A percentile compares a stretch with the other conserved stretches of the same genome.
Conservation (phyloP, 2,797 vertebrate genomes). For the Parotocinclus haroldoi region DNA sequence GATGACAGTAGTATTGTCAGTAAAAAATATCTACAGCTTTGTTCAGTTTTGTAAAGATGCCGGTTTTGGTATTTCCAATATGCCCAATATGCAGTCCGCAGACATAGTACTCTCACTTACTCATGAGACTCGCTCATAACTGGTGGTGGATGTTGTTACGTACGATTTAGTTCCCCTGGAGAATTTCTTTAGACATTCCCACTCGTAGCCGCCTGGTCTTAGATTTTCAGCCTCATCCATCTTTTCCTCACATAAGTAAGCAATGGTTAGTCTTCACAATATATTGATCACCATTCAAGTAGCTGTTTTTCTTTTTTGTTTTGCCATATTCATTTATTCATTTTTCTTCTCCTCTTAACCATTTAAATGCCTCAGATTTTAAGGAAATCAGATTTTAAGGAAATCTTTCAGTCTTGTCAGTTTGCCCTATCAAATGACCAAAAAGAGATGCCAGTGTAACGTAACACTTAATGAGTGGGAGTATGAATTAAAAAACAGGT, state of each 20-base stretch:
- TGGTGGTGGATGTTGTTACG: slow-evolving; percentile 16
- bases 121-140: background rate
- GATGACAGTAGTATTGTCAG: too few relatives aligned
- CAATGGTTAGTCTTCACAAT: background rate
- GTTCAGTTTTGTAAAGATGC: too few relatives aligned
- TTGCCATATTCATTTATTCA: background rate
- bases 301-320: background rate
- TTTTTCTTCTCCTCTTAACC: too few relatives aligned
- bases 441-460: too few relatives aligned
- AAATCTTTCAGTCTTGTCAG: too few relatives aligned
- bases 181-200: slow-evolving; percentile 23
- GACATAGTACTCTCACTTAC: background rate
- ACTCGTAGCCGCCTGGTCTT: background rate
- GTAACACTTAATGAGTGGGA: too few relatives aligned
- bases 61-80: background rate
- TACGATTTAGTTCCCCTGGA: background rate
- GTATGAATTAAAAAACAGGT: slow-evolving; percentile 6
- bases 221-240: slow-evolving; percentile 13
- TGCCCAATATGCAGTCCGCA: background rate
- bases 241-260: background rate
- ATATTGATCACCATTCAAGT: too few relatives aligned
- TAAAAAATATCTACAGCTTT: too few relatives aligned
- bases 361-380: too few relatives aligned
- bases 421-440: too few relatives aligned
- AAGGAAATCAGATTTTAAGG: too few relatives aligned